Conservation (phyloP, 2,888 invertebrate species). For the Rosalia funebris region DNA sequence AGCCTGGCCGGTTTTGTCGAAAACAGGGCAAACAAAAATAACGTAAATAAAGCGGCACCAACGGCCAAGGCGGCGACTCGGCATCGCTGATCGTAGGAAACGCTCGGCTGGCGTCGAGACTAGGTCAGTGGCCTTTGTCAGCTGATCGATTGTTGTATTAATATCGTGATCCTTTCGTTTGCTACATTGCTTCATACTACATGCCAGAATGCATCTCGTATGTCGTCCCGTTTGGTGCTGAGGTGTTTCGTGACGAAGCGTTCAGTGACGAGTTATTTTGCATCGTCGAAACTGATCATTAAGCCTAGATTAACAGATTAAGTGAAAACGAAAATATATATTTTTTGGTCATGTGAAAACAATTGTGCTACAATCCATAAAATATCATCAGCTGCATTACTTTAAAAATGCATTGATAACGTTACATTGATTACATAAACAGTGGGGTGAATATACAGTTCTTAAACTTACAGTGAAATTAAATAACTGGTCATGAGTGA, state of each 20-base stretch:
- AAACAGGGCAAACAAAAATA: slow-evolving; percentile 9
- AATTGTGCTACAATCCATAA: too few relatives aligned
- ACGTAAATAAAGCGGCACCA: background rate
- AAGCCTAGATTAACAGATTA: too few relatives aligned
- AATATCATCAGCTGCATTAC: too few relatives aligned
- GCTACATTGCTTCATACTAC: slow-evolving; percentile 9
- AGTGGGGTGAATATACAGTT: too few relatives aligned
- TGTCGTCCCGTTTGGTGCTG: slow-evolving; percentile 7
- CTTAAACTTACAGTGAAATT: too few relatives aligned
- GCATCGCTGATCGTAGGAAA: slow-evolving; percentile 15
- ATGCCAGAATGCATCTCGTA: slow-evolving; percentile 8
- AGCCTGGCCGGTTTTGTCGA: slow-evolving; percentile 10
- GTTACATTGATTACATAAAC: too few relatives aligned
- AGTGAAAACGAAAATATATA: too few relatives aligned
- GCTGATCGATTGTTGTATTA: slow-evolving; percentile 45
- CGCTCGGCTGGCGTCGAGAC: slow-evolving; percentile 40
- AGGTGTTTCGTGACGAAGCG: slow-evolving; percentile 3
- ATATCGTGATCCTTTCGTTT: slow-evolving; percentile 21
- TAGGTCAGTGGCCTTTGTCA: slow-evolving; percentile 49
- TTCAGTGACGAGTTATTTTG: background rate
- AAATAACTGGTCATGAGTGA: too few relatives aligned
- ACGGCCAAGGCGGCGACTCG: slow-evolving; percentile 13
- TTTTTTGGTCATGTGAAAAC: too few relatives aligned
- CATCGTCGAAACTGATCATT: too few relatives aligned
- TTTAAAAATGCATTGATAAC: too few relatives aligned